These are phyloP conservation scores for Galerucella nymphaeae DNA, from an alignment of 2,888 invertebrate species.

Conservation along the genomic window DNA sequence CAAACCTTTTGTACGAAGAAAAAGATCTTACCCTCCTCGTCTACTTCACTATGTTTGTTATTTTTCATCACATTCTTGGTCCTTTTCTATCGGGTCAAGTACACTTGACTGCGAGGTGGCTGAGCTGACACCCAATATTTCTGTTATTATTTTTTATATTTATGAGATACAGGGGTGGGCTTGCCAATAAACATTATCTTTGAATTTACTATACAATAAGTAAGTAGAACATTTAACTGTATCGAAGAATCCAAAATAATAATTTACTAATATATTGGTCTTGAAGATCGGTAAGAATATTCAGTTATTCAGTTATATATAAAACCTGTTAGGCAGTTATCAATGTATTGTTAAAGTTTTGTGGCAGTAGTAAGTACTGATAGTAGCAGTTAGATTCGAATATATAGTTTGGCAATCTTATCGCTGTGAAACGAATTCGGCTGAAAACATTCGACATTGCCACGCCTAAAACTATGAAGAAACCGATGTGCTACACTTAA, in stretches of 20 bases:
- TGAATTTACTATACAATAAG: background rate
- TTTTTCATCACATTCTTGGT: slow-evolving; percentile 17
- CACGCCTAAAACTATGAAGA: no score
- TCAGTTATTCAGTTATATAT: no score
- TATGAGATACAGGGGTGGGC: slow-evolving; percentile 21
- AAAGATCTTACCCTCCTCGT: background rate
- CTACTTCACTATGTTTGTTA: slow-evolving; percentile 13
- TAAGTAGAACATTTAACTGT: background rate
- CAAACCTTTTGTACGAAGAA: slow-evolving; percentile 9
- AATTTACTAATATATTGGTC: no score
- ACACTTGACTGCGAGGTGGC: slow-evolving; percentile 40
- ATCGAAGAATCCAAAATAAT: background rate
- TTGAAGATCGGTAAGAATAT: no score
- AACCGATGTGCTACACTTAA: no score
- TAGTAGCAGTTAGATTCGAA: no score
- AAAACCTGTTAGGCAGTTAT: no score
- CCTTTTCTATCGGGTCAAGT: slow-evolving; percentile 9
- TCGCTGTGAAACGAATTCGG: no score
- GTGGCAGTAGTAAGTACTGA: no score
- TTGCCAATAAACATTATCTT: background rate
- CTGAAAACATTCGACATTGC: no score
- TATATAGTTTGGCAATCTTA: no score
- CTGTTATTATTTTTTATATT: slow-evolving; percentile 36
- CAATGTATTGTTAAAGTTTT: no score
- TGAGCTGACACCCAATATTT: slow-evolving; percentile 38